Evolutionary conservation across 1,140 invertebrate genomes (phyloP), one percentile per base, ranked within the genome.

Genomic region (Octopus bimaculoides): DNA sequence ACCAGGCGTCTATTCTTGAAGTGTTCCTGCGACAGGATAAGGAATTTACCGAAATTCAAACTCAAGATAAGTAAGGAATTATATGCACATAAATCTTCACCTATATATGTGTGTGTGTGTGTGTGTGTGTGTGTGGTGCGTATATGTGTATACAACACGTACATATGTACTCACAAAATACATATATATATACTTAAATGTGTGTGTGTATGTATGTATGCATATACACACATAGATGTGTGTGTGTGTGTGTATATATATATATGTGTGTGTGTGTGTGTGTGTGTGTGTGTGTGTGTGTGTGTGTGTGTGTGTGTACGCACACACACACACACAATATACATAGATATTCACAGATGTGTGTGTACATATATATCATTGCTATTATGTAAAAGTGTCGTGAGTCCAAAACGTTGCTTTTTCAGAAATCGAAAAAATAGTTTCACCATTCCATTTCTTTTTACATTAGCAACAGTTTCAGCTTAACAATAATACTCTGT

Each of bases 11-110:
- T 5, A 84, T 90, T 54, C 82, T 91, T 12, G 83, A 80, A 77
- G 81, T 90, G 54, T 82, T 90, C 79, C 81, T 89, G 0, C 82
- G 86, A n/a, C 89, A 87, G 82, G 85, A 88, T 77, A 77, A 81
- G 53, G 85, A 81, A n/a, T 79, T 90, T 12, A 82, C 89, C 77
- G 89, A 91, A 82, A 81, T 89, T 14, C 77, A 81, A 5, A 89
- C 89, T 9, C 87, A 86, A 82, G 89, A 89, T 81, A 87, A 86
- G 89, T 90, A 81, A 82, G 88, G 56, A 61, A 61, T 12, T 61
- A 55, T 52, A 54, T 78, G 54, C n/a, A 56, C 26, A 61, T 61
- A 61, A 12, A 61, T 61, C 9, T 61, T 9, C 56, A 4, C 17
- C 9, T 4, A 61, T 61, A 61, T 61, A 61, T 61, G 17, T 61